These are phyloP conservation scores for Mus spicilegus DNA, from an alignment of 2,113 vertebrate genomes.

Conservation along the genomic window DNA sequence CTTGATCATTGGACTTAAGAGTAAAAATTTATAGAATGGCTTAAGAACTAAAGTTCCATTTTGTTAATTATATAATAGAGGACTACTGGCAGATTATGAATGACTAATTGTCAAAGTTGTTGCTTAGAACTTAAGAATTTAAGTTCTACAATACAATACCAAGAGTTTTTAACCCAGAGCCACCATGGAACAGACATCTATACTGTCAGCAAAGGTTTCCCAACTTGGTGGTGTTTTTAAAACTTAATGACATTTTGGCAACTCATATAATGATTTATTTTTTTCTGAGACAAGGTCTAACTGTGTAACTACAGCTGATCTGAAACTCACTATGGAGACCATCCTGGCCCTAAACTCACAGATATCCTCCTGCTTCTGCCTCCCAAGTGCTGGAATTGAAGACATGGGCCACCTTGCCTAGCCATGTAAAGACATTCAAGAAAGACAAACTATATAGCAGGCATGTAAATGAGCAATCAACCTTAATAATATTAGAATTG, in stretches of 20 bases:
- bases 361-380: neutral
- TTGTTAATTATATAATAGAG: neutral
- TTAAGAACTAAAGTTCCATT: conserved; percentile 56
- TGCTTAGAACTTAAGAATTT: conserved; percentile 47
- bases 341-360: neutral
- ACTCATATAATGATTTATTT: neutral
- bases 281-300: neutral
- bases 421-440: neutral
- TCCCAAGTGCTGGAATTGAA: neutral
- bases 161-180: neutral
- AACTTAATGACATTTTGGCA: neutral
- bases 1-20: conserved; percentile 7
- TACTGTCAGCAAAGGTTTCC: neutral
- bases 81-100: neutral
- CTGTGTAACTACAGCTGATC: neutral
- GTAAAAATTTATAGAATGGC: conserved; percentile 12
- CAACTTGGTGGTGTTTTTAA: conserved; percentile 43
- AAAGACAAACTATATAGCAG: neutral
- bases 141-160: conserved; percentile 17
- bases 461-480: conserved; percentile 9
- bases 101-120: conserved; percentile 34
- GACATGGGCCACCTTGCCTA: neutral
- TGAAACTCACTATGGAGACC: neutral
- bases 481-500: neutral
- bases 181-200: neutral